phyloP scores from a whole-genome alignment of 2,888 invertebrate genomes.

The Macrophya alboannulata region DNA sequence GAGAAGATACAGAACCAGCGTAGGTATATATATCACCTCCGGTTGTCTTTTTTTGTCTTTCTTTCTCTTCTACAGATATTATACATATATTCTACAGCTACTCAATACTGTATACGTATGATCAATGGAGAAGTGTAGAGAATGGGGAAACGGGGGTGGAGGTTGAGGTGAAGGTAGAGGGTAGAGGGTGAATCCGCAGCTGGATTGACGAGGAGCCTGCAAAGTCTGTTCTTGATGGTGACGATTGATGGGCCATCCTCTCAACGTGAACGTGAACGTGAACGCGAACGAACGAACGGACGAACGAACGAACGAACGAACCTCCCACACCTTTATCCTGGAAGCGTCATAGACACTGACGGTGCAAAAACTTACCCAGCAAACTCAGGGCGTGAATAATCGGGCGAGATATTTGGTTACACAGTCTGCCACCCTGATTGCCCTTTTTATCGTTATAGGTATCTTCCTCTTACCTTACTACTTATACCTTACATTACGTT shows the following conservation, averaged over 20 bases:
- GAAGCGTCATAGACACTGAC: slow-evolving; percentile 53
- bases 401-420: slow-evolving; percentile 51
- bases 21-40: neutral
- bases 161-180: neutral
- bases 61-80: neutral
- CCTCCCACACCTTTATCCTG: slow-evolving; percentile 38
- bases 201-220: slow-evolving; percentile 50
- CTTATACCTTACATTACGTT: neutral
- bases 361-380: slow-evolving; percentile 46
- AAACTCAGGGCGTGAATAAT: slow-evolving; percentile 53
- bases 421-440: slow-evolving; percentile 43
- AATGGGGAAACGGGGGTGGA: neutral
- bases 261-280: slow-evolving; percentile 8
- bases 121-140: neutral
- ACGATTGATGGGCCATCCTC: slow-evolving; percentile 54
- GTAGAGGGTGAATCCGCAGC: slow-evolving; percentile 27
- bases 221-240: slow-evolving; percentile 53
- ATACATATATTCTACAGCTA: neutral
- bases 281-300: slow-evolving; percentile 15
- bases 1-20: neutral
- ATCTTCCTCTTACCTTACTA: neutral
- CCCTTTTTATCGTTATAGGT: slow-evolving; percentile 36
- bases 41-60: neutral
- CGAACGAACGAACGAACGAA: slow-evolving; percentile 7
- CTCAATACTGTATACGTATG: slow-evolving; percentile 20